Percentiles rank a stretch among this genome's conserved stretches.
These are phyloP conservation scores for Gracilinanus agilis DNA, from an alignment of 2,113 vertebrate genomes.

Conservation along the genomic window DNA sequence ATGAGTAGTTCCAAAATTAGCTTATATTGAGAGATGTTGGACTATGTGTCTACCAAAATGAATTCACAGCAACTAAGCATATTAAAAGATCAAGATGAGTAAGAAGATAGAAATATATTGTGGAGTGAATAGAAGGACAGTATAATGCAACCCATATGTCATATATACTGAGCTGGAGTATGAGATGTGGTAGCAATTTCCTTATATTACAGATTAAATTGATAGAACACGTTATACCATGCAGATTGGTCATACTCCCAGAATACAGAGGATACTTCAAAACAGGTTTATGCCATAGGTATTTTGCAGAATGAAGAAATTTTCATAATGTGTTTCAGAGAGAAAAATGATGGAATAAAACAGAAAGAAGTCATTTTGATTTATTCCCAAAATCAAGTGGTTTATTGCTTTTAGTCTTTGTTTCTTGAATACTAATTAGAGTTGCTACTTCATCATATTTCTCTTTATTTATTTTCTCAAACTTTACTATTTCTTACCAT, in stretches of 20 bases:
- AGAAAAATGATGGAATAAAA: background rate
- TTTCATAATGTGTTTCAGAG: constrained; percentile 14
- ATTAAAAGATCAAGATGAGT: constrained; percentile 59
- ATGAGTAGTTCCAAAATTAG: constrained; percentile 5
- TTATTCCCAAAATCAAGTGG: constrained; percentile 13
- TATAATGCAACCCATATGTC: constrained; percentile 19
- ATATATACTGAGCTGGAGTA: background rate
- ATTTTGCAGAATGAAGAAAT: background rate
- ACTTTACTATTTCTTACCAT: background rate
- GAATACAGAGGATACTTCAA: background rate
- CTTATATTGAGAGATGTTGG: constrained; percentile 23
- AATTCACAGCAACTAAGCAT: constrained; percentile 35
- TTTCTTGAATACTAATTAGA: background rate
- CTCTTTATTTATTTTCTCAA: background rate
- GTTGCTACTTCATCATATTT: background rate
- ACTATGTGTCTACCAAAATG: constrained; percentile 47
- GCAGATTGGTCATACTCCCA: background rate
- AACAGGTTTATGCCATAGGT: background rate
- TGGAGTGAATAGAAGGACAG: background rate
- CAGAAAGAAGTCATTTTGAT: background rate
- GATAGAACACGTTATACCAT: background rate
- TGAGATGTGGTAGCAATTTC: constrained; percentile 9
- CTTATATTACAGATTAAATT: background rate
- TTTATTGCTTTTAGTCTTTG: background rate
- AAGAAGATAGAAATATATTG: constrained; percentile 49